Evolutionary conservation across 2,113 vertebrate species (phyloP), one percentile per base, ranked within the genome.

Genomic region (Halichoerus grypus): DNA sequence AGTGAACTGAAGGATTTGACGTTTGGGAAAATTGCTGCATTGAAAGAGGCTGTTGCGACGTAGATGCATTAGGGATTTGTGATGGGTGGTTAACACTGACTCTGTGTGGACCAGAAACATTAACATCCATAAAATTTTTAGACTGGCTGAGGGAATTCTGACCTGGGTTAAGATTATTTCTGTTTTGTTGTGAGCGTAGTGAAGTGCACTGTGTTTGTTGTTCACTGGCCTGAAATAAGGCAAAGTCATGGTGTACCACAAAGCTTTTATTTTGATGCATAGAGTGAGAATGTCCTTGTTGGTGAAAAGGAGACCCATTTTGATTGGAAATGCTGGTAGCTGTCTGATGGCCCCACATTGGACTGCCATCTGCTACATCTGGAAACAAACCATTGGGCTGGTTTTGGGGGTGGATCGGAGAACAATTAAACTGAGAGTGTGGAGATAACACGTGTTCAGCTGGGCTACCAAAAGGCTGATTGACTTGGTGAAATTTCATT

Each of bases 331-430:
- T 98, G 95, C 95, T 98, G 57, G 98, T 98, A 92, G 98, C 96
- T 90, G 99, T 99, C 91, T 99, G 99, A 97, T 99, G 99, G 87
- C 99, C 99, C 99, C 99, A 99, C 99, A 99, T 99, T 61, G 99
- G 99, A 97, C 99, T 99, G 31, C 99, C 99, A 98, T 99, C 99
- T 59, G 98, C 98, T 97, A 99, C 98, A 97, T 99, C 99, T 97
- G 99, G 99, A 99, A 99, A 99, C 97, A 99, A 98, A 95, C 99
- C 99, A 96, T 99, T 99, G 63, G 99, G 98, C 93, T 99, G 99
- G 97, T 98, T 99, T 85, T 98, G 99, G 0, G 99, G 99, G 91
- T 99, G 99, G 96, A 99, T 98, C 46, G 99, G 98, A 94, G 99
- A 99, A 95, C 98, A 99, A 89, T 98, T 99, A 98, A 99, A 99